Evolutionary conservation across 2,797 vertebrate species (phyloP).

Genomic region (Schizothorax lantsangensis): DNA sequence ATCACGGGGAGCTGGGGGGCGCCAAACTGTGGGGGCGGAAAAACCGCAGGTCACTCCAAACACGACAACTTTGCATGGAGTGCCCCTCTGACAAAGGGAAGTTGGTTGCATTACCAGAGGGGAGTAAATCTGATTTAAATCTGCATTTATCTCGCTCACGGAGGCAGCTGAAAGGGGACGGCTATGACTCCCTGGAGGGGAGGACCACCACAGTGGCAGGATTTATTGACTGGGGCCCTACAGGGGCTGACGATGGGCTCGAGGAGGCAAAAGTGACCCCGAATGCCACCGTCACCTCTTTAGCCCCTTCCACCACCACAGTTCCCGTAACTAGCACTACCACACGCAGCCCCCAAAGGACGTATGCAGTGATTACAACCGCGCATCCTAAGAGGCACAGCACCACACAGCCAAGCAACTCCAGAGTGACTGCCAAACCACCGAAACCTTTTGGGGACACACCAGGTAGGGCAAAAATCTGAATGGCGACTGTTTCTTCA

Average conservation of each 20-base stretch:
- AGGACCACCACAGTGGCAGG: constrained; percentile 83
- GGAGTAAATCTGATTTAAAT: constrained; percentile 65
- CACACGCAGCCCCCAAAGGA: constrained; percentile 77
- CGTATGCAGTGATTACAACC: constrained; percentile 77
- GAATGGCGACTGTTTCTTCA: not conserved
- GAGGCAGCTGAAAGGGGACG: constrained; percentile 81
- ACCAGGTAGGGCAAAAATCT: constrained; percentile 73
- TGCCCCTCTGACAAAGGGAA: constrained; percentile 52
- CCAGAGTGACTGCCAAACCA: constrained; percentile 79
- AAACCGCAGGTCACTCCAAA: constrained; percentile 49
- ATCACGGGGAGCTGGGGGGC: constrained; percentile 65
- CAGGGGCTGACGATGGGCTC: constrained; percentile 75
- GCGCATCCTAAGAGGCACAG: constrained; percentile 75
- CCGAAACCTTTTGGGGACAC: constrained; percentile 80
- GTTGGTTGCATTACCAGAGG: constrained; percentile 62
- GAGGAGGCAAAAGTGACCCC: constrained; percentile 70
- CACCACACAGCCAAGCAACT: constrained; percentile 77
- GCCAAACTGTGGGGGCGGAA: constrained; percentile 65
- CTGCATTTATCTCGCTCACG: constrained; percentile 74
- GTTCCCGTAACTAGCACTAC: constrained; percentile 74
- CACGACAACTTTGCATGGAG: constrained; percentile 51
- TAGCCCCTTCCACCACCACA: constrained; percentile 72
- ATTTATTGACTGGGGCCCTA: constrained; percentile 86
- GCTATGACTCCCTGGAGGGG: constrained; percentile 76
- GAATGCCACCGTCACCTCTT: constrained; percentile 75